Evolutionary conservation across 2,797 vertebrate genomes (phyloP).

Genomic region (Micropoecilia bifurca): DNA sequence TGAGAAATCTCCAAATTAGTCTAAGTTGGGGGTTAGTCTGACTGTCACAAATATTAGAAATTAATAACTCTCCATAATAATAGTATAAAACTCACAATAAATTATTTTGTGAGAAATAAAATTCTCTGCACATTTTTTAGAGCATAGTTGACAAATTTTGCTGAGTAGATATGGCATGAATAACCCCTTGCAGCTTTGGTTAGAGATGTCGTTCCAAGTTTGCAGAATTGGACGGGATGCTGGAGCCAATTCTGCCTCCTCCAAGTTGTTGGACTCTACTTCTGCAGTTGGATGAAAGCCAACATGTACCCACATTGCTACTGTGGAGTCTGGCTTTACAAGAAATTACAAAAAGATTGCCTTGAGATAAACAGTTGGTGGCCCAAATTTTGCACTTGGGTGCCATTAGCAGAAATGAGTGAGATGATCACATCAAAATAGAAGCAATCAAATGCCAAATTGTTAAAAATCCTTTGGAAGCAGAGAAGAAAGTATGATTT

Average conservation of each 20-base stretch:
- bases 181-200: neutral
- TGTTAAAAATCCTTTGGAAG: neutral
- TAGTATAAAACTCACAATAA: neutral
- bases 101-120: neutral
- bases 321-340: conserved; percentile 5
- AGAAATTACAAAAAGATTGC: conserved; percentile 6
- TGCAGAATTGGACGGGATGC: neutral
- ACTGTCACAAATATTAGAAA: neutral
- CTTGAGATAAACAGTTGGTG: conserved; percentile 7
- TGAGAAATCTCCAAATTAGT: neutral
- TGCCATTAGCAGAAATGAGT: neutral
- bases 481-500: neutral
- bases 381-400: neutral
- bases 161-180: conserved; percentile 4
- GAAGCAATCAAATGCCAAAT: neutral
- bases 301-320: neutral
- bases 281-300: conserved; percentile 5
- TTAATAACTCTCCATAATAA: neutral
- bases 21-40: neutral
- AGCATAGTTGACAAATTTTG: neutral
- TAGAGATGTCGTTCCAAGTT: neutral
- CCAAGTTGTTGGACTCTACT: neutral
- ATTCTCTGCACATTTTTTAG: neutral
- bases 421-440: conserved; percentile 2
- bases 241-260: conserved; percentile 1